Conservation (phyloP, 2,113 vertebrate species). For the Mesitornis unicolor region DNA sequence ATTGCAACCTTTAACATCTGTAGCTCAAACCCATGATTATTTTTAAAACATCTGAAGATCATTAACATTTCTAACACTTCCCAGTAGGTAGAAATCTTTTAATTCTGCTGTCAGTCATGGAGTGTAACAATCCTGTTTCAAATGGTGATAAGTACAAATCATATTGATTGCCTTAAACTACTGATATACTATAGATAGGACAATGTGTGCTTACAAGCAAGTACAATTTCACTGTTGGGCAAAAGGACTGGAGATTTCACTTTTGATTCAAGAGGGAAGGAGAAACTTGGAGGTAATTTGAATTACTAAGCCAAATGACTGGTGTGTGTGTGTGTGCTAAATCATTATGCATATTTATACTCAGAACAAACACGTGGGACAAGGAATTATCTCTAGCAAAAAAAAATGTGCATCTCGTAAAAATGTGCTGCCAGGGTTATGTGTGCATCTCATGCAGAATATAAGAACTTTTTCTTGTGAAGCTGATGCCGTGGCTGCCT, state of each 20-base stretch:
- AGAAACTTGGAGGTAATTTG: constrained; percentile 3
- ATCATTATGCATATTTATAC: neutral
- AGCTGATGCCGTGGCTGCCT: neutral
- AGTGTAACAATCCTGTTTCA: constrained; percentile 60
- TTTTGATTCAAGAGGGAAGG: constrained; percentile 18
- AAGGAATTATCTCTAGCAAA: neutral
- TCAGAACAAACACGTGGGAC: neutral
- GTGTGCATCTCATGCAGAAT: neutral
- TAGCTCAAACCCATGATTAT: neutral
- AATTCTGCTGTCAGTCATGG: constrained; percentile 56
- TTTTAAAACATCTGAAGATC: constrained; percentile 7
- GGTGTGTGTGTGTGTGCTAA: neutral
- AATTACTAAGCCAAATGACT: neutral
- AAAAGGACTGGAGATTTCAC: constrained; percentile 33
- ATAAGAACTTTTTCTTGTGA: neutral
- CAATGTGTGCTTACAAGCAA: constrained; percentile 13
- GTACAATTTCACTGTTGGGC: neutral
- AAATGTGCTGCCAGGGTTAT: neutral
- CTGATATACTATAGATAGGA: constrained; percentile 59
- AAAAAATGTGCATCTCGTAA: neutral
- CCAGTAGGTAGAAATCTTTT: constrained; percentile 25
- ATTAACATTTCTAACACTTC: constrained; percentile 57
- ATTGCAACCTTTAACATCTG: neutral
- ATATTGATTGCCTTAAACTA: constrained; percentile 67
- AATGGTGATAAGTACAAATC: constrained; percentile 64